Evolutionary conservation across 2,797 vertebrate species (phyloP).

Genomic region (Siniperca obscura): DNA sequence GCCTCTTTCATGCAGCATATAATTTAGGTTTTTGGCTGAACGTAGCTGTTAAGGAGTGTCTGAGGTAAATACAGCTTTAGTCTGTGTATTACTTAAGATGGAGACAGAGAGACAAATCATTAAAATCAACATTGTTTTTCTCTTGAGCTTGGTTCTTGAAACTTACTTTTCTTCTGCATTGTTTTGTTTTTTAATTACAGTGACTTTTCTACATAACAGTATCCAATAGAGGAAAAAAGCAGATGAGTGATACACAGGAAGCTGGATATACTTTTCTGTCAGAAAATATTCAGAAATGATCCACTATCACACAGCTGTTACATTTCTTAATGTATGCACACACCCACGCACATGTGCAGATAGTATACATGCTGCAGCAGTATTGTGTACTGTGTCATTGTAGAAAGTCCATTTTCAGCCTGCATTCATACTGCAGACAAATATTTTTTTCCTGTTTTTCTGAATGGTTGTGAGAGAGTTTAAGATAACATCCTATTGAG

Average conservation of each 20-base stretch:
- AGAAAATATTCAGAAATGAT: conserved; percentile 6
- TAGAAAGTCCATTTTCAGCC: neutral
- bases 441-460: conserved; percentile 1
- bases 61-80: conserved; percentile 62
- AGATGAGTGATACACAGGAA: neutral
- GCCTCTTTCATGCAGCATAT: conserved; percentile 50
- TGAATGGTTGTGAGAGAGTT: conserved; percentile 29
- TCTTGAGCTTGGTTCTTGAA: conserved; percentile 1
- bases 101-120: conserved; percentile 26
- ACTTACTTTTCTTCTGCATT: neutral
- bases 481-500: conserved; percentile 39
- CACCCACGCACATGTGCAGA: neutral
- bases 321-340: neutral
- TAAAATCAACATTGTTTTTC: conserved; percentile 40
- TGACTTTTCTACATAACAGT: neutral
- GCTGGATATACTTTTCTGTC: neutral
- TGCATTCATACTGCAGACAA: neutral
- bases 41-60: conserved; percentile 41
- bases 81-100: conserved; percentile 30
- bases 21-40: conserved; percentile 71
- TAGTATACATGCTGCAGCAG: neutral
- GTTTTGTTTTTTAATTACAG: neutral
- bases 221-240: neutral
- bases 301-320: conserved; percentile 37
- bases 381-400: neutral